Evolutionary conservation across 2,888 invertebrate genomes (phyloP).

Genomic region (Ptilodon capucinus): DNA sequence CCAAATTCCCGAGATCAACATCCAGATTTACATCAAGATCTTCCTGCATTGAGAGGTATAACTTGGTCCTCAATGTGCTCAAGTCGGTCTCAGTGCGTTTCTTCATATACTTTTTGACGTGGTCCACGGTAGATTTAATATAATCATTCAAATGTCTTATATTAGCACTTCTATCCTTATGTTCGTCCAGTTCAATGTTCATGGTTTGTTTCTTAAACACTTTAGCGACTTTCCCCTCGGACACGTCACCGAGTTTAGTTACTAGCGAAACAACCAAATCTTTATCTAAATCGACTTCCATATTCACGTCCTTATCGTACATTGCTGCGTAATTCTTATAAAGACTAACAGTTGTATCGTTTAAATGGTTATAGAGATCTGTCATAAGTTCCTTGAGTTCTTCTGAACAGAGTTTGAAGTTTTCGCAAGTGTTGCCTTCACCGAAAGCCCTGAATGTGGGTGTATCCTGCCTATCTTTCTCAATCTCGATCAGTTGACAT

Average conservation of each 20-base stretch:
- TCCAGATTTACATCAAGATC: constrained; percentile 52
- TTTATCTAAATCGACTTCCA: constrained; percentile 37
- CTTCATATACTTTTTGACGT: constrained; percentile 29
- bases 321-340: constrained; percentile 59
- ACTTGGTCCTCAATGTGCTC: constrained; percentile 18
- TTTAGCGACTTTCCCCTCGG: constrained; percentile 33
- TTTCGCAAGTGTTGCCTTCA: constrained; percentile 29
- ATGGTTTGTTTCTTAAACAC: constrained; percentile 38
- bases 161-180: constrained; percentile 39
- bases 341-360: constrained; percentile 48
- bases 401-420: constrained; percentile 51
- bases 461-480: constrained; percentile 5
- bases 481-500: constrained; percentile 38
- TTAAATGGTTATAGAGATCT: constrained; percentile 46
- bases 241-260: constrained; percentile 24
- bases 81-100: constrained; percentile 30
- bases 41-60: constrained; percentile 32
- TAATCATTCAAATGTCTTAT: constrained; percentile 39
- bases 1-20: constrained; percentile 51
- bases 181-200: constrained; percentile 39
- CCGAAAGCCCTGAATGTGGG: background rate
- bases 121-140: constrained; percentile 29
- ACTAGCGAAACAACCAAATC: constrained; percentile 35
- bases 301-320: constrained; percentile 52
- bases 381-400: constrained; percentile 51